Conservation (phyloP, 1,140 invertebrate genomes). For the Drosophila teissieri region DNA sequence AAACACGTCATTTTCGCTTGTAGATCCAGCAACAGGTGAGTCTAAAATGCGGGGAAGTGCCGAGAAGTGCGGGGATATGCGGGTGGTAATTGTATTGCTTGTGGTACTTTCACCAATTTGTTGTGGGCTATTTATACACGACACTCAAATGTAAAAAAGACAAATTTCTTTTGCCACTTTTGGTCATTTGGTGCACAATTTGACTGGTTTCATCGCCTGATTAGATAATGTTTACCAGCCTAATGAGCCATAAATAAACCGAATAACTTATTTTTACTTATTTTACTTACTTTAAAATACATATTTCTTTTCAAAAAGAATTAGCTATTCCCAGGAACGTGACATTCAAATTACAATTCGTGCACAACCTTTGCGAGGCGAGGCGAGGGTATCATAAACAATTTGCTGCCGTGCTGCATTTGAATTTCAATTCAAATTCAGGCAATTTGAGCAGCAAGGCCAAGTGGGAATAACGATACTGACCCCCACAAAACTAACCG, state of each 20-base stretch:
- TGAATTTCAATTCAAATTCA: slow-evolving; percentile 48
- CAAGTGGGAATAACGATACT: slow-evolving; percentile 41
- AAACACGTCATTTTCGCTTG: slow-evolving; percentile 31
- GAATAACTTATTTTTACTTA: too few species aligned
- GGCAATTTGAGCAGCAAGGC: slow-evolving; percentile 38
- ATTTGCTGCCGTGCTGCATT: slow-evolving; percentile 30
- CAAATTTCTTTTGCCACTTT: neutral
- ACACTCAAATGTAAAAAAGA: neutral
- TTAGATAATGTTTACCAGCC: slow-evolving; percentile 1
- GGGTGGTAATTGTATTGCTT: slow-evolving; percentile 14
- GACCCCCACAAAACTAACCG: slow-evolving; percentile 38
- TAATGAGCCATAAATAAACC: neutral
- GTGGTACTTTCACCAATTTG: slow-evolving; percentile 32
- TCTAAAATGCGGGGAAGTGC: neutral
- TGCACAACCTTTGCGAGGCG: neutral
- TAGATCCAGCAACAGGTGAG: slow-evolving; percentile 40
- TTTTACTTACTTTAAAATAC: too few species aligned
- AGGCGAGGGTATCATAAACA: slow-evolving; percentile 8
- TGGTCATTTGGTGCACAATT: neutral
- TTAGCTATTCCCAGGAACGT: neutral
- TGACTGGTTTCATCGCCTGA: neutral
- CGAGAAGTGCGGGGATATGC: slow-evolving; percentile 1
- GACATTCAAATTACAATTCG: neutral
- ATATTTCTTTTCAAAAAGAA: neutral
- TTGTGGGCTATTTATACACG: slow-evolving; percentile 11